phyloP scores from a whole-genome alignment of 2,888 invertebrate genomes.

The Cephus spinipes region DNA sequence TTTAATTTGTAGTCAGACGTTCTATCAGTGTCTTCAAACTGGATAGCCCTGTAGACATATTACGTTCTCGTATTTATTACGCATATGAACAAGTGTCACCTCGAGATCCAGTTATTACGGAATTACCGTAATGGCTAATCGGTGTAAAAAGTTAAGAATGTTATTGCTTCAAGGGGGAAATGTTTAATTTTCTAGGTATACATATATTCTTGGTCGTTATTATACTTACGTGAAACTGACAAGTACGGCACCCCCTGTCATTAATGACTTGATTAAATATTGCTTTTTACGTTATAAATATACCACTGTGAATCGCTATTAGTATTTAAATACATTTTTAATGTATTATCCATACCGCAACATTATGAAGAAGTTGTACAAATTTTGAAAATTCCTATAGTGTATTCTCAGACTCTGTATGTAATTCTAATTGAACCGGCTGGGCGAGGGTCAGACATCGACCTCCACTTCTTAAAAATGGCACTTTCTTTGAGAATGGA shows the following conservation, averaged over 20 bases:
- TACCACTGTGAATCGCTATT: not conserved
- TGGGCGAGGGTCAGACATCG: constrained; percentile 31
- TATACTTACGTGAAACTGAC: not conserved
- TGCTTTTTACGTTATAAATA: not conserved
- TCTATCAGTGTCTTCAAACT: not conserved
- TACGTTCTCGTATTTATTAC: not conserved
- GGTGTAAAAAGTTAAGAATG: not conserved
- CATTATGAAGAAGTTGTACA: not conserved
- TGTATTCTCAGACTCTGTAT: not conserved
- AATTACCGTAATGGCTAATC: not conserved
- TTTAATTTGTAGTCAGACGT: not conserved
- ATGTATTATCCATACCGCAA: not conserved
- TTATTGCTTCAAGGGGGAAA: not conserved
- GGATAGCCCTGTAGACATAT: not conserved
- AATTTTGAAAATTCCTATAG: not conserved
- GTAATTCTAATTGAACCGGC: not conserved
- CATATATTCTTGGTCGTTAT: not conserved
- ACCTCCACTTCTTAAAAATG: constrained; percentile 28
- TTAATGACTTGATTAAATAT: not conserved
- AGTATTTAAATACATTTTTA: not conserved
- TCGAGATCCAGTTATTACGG: not conserved
- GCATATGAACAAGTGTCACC: not conserved
- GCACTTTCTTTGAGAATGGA: constrained; percentile 46
- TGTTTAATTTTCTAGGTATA: not conserved
- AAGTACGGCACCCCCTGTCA: not conserved